Conservation (phyloP, 1,140 invertebrate genomes). For the Drepana arcuata region DNA sequence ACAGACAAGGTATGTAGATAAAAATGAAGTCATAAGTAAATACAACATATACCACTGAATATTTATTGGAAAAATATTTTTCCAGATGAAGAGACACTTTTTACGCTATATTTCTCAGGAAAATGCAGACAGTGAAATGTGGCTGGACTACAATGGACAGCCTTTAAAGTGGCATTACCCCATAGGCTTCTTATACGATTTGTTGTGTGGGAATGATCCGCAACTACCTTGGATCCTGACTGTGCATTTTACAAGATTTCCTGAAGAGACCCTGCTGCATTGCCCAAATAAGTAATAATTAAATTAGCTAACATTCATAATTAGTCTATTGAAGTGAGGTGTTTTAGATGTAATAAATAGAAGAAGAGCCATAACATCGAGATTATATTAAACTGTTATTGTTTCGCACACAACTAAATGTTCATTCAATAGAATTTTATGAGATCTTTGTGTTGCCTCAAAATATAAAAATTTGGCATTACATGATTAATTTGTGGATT, state of each 20-base stretch:
- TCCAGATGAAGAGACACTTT: conserved; percentile 92
- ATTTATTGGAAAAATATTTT: conserved; percentile 11
- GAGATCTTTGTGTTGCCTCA: too few species aligned
- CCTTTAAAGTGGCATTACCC: conserved; percentile 98
- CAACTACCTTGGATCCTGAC: conserved; percentile 93
- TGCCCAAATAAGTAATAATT: conserved; percentile 81
- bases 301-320: too few species aligned
- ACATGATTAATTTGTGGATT: too few species aligned
- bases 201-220: conserved; percentile 78
- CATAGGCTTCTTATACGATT: conserved; percentile 94
- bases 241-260: conserved; percentile 95
- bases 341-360: too few species aligned
- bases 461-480: too few species aligned
- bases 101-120: conserved; percentile 85
- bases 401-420: too few species aligned
- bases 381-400: too few species aligned
- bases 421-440: too few species aligned
- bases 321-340: too few species aligned
- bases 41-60: neutral
- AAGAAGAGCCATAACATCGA: too few species aligned
- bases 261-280: conserved; percentile 83
- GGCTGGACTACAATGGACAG: conserved; percentile 94
- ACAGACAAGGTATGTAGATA: conserved; percentile 87
- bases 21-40: too few species aligned
- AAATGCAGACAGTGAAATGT: conserved; percentile 90